Evolutionary conservation across 2,113 vertebrate genomes (phyloP).

Genomic region (Cichladusa arquata): DNA sequence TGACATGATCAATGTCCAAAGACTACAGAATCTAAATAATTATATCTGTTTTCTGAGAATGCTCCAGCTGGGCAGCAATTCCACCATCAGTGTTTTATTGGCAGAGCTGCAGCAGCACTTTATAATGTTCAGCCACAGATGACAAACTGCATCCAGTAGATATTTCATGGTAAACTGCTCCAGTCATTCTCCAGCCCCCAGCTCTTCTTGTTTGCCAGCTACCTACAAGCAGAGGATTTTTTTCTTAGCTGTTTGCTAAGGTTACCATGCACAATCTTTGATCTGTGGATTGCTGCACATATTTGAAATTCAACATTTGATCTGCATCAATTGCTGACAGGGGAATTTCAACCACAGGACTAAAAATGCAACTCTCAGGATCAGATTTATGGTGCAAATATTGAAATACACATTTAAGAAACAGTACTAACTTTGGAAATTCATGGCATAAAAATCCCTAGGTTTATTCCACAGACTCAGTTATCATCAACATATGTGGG

Average conservation of each 20-base stretch:
- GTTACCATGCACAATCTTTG: not conserved
- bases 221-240: not conserved
- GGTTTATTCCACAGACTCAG: not conserved
- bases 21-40: not conserved
- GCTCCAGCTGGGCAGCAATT: not conserved
- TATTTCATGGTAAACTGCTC: slow-evolving; percentile 1
- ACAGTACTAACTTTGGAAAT: not conserved
- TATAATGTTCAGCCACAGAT: not conserved
- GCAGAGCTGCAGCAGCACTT: not conserved
- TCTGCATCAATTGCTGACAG: not conserved
- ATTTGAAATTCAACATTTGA: slow-evolving; percentile 10
- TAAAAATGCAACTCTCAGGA: not conserved
- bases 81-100: not conserved
- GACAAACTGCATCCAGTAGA: not conserved
- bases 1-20: not conserved
- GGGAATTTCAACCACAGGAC: not conserved
- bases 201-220: not conserved
- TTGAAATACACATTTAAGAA: not conserved
- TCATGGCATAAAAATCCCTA: not conserved
- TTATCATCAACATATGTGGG: not conserved
- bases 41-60: not conserved
- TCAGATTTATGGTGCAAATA: not conserved
- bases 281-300: not conserved
- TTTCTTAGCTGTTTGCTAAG: not conserved
- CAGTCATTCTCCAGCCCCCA: not conserved